Conservation (phyloP, 2,113 vertebrate genomes). For the Henicopernis longicauda region DNA sequence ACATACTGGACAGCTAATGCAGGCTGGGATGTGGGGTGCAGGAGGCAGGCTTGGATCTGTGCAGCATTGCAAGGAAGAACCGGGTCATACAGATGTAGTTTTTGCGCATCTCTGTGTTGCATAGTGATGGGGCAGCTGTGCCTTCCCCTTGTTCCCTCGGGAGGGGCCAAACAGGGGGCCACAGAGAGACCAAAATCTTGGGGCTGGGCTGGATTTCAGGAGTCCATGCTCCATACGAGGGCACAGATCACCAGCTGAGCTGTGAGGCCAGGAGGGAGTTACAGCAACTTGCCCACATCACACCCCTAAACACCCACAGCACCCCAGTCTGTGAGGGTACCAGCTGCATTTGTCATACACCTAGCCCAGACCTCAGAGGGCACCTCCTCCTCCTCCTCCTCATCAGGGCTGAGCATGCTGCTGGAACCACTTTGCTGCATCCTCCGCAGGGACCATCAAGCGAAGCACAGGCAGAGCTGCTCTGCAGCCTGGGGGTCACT, state of each 20-base stretch:
- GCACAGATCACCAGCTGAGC: neutral
- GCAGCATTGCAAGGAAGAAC: neutral
- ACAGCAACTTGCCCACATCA: neutral
- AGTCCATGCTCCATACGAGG: fast-evolving
- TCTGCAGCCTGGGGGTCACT: neutral
- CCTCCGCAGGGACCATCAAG: neutral
- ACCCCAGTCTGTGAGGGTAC: no score
- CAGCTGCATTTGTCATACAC: neutral
- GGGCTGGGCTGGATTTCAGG: neutral
- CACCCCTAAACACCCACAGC: neutral
- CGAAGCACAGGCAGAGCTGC: neutral
- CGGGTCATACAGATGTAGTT: neutral
- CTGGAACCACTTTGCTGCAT: neutral
- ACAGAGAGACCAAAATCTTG: neutral
- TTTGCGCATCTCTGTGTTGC: neutral
- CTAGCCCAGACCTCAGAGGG: neutral
- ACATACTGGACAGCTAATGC: neutral
- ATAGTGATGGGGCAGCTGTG: neutral
- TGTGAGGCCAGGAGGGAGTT: neutral
- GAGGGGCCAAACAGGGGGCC: neutral
- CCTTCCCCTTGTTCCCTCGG: neutral
- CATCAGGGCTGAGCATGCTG: neutral
- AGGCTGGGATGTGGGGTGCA: neutral
- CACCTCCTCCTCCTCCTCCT: neutral
- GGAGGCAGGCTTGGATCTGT: neutral